A percentile compares a stretch with the other conserved stretches of the same genome.
These are phyloP conservation scores for Mustelus asterias DNA, from an alignment of 2,113 vertebrate genomes.

Conservation along the genomic window DNA sequence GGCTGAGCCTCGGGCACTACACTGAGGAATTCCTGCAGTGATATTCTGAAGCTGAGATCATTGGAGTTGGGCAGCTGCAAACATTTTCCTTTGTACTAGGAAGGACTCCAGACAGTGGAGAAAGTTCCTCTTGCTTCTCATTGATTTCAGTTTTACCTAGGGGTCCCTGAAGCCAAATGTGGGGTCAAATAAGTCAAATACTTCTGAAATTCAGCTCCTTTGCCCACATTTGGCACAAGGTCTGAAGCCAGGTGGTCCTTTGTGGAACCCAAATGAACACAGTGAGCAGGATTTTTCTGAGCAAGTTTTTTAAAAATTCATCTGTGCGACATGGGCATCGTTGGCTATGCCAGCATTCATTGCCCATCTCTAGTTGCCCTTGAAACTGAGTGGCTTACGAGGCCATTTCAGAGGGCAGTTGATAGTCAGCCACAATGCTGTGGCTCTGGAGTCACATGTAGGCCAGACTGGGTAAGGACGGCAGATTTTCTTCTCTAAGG, in stretches of 20 bases:
- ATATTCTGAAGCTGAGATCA: background rate
- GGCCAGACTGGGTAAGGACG: no score
- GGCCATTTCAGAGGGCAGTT: no score
- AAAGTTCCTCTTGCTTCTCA: background rate
- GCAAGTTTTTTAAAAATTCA: no score
- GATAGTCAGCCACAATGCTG: no score
- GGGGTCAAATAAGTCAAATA: background rate
- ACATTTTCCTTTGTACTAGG: background rate
- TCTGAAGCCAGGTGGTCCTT: background rate
- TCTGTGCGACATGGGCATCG: no score
- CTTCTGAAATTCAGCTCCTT: background rate
- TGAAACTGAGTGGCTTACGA: no score
- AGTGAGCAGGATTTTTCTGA: background rate
- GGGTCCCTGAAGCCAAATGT: background rate
- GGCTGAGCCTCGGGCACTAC: background rate
- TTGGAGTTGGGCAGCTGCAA: no score
- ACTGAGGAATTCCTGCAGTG: background rate
- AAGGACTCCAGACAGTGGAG: background rate
- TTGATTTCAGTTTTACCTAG: background rate
- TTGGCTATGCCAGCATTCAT: no score
- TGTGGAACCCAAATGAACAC: background rate
- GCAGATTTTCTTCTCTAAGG: no score
- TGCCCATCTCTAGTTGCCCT: no score
- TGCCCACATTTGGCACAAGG: background rate
- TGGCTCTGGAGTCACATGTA: no score